A percentile compares a stretch with the other conserved stretches of the same genome.
phyloP scores from a whole-genome alignment of 2,797 vertebrate species.

The Chromobotia macracanthus region DNA sequence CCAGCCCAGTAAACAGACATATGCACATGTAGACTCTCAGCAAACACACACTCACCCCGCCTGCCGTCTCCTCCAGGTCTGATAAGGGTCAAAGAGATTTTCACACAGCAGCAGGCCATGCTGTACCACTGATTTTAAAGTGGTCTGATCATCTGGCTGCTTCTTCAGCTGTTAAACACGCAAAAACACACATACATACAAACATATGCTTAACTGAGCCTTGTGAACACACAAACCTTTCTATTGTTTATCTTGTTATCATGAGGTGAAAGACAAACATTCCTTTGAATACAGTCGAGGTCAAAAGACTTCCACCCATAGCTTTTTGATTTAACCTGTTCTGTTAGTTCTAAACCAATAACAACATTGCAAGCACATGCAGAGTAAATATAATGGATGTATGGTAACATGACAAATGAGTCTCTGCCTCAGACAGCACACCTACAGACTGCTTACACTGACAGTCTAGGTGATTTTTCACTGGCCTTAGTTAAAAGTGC shows the following conservation, averaged over 20 bases:
- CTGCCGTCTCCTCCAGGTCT: slow-evolving; percentile 90
- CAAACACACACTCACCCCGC: slow-evolving; percentile 80
- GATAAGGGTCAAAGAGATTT: slow-evolving; percentile 94
- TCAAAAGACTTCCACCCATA: slow-evolving; percentile 20
- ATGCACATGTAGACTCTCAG: neutral
- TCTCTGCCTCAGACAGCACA: too few species aligned
- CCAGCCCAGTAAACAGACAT: slow-evolving; percentile 11
- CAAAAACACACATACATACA: slow-evolving; percentile 31
- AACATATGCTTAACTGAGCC: neutral
- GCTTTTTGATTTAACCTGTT: slow-evolving; percentile 36
- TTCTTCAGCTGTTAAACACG: slow-evolving; percentile 79
- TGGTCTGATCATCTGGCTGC: slow-evolving; percentile 61
- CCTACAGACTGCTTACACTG: too few species aligned
- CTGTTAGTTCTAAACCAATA: slow-evolving; percentile 8
- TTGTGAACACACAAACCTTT: neutral
- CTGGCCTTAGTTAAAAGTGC: too few species aligned
- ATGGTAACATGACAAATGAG: neutral
- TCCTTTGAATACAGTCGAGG: slow-evolving; percentile 10
- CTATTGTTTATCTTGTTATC: slow-evolving; percentile 2
- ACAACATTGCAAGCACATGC: slow-evolving; percentile 63
- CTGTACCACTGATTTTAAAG: slow-evolving; percentile 79
- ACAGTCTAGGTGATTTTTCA: too few species aligned
- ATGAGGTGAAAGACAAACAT: neutral
- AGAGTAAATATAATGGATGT: neutral
- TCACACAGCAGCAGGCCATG: slow-evolving; percentile 89